Conservation (phyloP, 2,888 invertebrate species). For the Melieria crassipennis region DNA sequence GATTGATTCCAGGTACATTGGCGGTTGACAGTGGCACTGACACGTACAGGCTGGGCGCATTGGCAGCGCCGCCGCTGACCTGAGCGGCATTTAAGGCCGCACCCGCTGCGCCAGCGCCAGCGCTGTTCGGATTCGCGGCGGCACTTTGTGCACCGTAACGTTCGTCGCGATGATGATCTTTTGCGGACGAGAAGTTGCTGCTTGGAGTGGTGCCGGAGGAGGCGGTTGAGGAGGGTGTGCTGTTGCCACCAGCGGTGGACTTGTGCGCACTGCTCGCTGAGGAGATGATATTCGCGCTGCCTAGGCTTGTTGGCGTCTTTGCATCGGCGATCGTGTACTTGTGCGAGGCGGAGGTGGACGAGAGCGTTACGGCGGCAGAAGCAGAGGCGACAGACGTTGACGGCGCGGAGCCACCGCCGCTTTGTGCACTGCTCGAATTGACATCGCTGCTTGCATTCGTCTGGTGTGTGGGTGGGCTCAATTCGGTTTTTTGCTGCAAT, state of each 20-base stretch:
- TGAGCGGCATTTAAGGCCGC: not conserved
- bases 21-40: slow-evolving; percentile 72
- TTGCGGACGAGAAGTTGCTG: slow-evolving; percentile 19
- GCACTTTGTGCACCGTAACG: slow-evolving; percentile 43
- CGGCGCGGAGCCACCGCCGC: slow-evolving; percentile 47
- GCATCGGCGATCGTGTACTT: slow-evolving; percentile 21
- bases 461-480: slow-evolving; percentile 63
- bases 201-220: slow-evolving; percentile 39
- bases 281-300: slow-evolving; percentile 32
- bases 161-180: slow-evolving; percentile 46
- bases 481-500: slow-evolving; percentile 64
- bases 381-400: slow-evolving; percentile 37
- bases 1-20: slow-evolving; percentile 66
- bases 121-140: slow-evolving; percentile 22
- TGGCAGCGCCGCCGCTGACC: slow-evolving; percentile 29
- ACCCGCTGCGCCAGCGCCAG: slow-evolving; percentile 35
- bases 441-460: slow-evolving; percentile 41
- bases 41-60: slow-evolving; percentile 70
- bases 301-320: slow-evolving; percentile 17
- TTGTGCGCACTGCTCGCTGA: slow-evolving; percentile 38
- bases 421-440: slow-evolving; percentile 34
- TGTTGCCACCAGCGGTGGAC: slow-evolving; percentile 21
- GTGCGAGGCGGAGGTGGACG: slow-evolving; percentile 29
- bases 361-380: slow-evolving; percentile 39
- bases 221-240: slow-evolving; percentile 5